Evolutionary conservation across 92 coral and sea anemone species (phyloP).

Genomic region (Plumapathes pennacea): DNA sequence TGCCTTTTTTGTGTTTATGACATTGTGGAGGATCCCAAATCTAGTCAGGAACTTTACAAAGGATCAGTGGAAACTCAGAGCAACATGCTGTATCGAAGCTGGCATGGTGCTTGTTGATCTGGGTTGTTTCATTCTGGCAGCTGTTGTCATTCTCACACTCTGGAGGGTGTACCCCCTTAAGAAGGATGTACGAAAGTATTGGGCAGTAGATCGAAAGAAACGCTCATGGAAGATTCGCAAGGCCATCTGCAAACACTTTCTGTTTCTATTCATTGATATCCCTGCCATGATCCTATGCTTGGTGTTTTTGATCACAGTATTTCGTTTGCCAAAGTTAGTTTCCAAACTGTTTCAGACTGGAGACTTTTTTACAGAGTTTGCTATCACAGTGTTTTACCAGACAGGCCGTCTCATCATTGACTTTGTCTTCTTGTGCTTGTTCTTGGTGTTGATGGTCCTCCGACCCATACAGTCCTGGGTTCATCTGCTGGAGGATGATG

Average conservation of each 20-base stretch:
- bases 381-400: constrained; percentile 72
- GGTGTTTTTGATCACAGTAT: constrained; percentile 68
- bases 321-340: constrained; percentile 76
- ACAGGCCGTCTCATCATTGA: constrained; percentile 68
- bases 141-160: constrained; percentile 64
- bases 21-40: constrained; percentile 88
- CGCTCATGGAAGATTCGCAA: constrained; percentile 89
- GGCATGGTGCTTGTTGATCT: constrained; percentile 77
- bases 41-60: constrained; percentile 71
- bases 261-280: constrained; percentile 74
- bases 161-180: constrained; percentile 91
- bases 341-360: constrained; percentile 87
- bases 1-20: constrained; percentile 65
- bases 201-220: constrained; percentile 24
- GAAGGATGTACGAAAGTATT: constrained; percentile 74
- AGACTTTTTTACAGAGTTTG: constrained; percentile 88
- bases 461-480: constrained; percentile 97
- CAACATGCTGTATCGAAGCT: constrained; percentile 68
- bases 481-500: constrained; percentile 89
- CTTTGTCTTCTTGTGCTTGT: constrained; percentile 72
- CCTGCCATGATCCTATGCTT: constrained; percentile 80
- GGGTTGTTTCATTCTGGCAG: constrained; percentile 55
- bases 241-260: constrained; percentile 77
- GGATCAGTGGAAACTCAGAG: constrained; percentile 75
- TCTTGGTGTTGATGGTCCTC: constrained; percentile 76